Evolutionary conservation across 2,797 vertebrate species (phyloP).

Genomic region (Margarornis squamiger): DNA sequence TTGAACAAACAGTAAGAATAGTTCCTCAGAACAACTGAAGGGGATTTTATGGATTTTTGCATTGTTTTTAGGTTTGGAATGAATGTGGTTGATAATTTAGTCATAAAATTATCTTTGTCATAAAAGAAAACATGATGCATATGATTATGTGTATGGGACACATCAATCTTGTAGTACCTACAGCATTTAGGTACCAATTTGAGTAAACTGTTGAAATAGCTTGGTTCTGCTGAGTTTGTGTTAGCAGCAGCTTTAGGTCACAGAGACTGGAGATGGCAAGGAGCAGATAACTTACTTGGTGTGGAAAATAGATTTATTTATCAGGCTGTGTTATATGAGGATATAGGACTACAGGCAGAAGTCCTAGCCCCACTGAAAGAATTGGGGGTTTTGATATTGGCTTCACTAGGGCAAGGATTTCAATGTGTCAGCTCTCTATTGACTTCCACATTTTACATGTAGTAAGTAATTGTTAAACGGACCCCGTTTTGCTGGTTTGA

Average conservation of each 20-base stretch:
- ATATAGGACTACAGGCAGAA: not conserved
- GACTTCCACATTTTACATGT: not conserved
- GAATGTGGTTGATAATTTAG: not conserved
- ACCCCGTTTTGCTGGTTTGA: not conserved
- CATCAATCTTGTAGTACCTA: not conserved
- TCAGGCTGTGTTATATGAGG: not conserved
- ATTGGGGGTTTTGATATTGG: not conserved
- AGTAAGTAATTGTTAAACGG: not conserved
- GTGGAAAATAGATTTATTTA: not conserved
- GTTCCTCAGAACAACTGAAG: slow-evolving; percentile 67
- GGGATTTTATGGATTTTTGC: slow-evolving; percentile 46
- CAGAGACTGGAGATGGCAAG: not conserved
- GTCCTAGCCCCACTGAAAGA: not conserved
- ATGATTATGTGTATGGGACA: not conserved
- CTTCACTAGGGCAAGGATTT: not conserved
- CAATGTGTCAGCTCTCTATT: not conserved
- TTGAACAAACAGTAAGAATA: slow-evolving; percentile 60
- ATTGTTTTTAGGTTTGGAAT: not conserved
- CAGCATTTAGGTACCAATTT: not conserved
- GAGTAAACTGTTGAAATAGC: not conserved
- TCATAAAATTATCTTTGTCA: not conserved
- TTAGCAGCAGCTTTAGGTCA: not conserved
- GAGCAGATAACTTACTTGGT: not conserved
- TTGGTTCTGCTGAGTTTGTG: not conserved
- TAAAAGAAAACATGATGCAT: not conserved